Evolutionary conservation across 1,140 invertebrate species (phyloP).

Genomic region (Brachionus calyciflorus): DNA sequence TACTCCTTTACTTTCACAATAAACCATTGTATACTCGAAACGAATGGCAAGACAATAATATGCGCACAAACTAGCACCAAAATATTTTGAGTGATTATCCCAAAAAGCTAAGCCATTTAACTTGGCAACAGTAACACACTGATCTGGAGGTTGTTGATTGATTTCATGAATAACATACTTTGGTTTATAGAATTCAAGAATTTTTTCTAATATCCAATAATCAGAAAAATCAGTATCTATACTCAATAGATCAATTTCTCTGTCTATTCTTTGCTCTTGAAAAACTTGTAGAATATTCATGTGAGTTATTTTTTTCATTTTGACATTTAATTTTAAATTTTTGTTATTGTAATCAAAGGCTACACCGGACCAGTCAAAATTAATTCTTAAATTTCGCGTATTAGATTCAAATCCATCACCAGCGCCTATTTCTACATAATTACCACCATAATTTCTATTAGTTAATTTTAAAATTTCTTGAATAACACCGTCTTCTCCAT

Average conservation of each 20-base stretch:
- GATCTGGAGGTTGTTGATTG: conserved; percentile 29
- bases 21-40: conserved; percentile 11
- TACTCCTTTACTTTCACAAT: conserved; percentile 37
- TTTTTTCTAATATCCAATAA: conserved; percentile 42
- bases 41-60: conserved; percentile 25
- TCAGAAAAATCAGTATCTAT: conserved; percentile 27
- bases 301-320: conserved; percentile 15
- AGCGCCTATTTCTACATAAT: conserved; percentile 34
- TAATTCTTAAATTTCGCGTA: conserved; percentile 21
- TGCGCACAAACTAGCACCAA: conserved; percentile 29
- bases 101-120: background rate
- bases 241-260: conserved; percentile 14
- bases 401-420: background rate
- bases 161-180: conserved; percentile 24
- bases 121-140: conserved; percentile 19
- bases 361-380: background rate
- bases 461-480: background rate
- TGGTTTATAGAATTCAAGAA: background rate
- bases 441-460: background rate
- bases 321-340: background rate
- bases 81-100: conserved; percentile 23
- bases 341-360: background rate
- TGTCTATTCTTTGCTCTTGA: background rate
- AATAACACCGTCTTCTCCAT: conserved; percentile 45
- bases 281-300: conserved; percentile 19